Percentiles rank a stretch among this genome's conserved stretches.
Conservation (phyloP, 2,113 vertebrate species). For the Sylvietta virens region DNA sequence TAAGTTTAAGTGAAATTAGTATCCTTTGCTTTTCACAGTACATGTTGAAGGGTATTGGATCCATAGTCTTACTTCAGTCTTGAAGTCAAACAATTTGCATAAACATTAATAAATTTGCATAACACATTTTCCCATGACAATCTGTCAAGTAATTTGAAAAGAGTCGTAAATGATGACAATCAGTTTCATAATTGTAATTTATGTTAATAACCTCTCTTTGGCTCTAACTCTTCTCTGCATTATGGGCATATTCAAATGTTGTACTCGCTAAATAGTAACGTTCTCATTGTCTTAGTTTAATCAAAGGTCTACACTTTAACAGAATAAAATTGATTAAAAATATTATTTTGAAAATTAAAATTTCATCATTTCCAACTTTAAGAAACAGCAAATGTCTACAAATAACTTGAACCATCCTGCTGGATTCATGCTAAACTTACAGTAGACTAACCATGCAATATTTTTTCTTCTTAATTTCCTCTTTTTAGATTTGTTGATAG, state of each 20-base stretch:
- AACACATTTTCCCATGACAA: not conserved
- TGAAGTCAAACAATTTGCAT: slow-evolving; percentile 31
- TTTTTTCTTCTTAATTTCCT: not conserved
- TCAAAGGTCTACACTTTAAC: not conserved
- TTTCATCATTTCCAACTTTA: not conserved
- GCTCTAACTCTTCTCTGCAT: not conserved
- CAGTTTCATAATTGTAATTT: slow-evolving; percentile 25
- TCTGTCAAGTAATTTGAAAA: slow-evolving; percentile 44
- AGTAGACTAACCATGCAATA: not conserved
- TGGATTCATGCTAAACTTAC: not conserved
- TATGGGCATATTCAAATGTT: not conserved
- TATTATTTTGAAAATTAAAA: not conserved
- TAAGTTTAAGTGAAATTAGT: slow-evolving; percentile 17
- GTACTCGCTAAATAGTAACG: not conserved
- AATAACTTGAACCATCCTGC: not conserved
- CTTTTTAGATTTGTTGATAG: not conserved
- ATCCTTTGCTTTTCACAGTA: not conserved
- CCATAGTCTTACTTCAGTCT: not conserved
- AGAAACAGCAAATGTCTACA: not conserved
- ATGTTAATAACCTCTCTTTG: not conserved
- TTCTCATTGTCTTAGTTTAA: not conserved
- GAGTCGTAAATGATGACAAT: not conserved
- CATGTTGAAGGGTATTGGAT: not conserved
- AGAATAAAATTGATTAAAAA: not conserved
- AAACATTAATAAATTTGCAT: slow-evolving; percentile 24